Conservation (phyloP, 2,888 invertebrate genomes). For the Orchestes rusci region DNA sequence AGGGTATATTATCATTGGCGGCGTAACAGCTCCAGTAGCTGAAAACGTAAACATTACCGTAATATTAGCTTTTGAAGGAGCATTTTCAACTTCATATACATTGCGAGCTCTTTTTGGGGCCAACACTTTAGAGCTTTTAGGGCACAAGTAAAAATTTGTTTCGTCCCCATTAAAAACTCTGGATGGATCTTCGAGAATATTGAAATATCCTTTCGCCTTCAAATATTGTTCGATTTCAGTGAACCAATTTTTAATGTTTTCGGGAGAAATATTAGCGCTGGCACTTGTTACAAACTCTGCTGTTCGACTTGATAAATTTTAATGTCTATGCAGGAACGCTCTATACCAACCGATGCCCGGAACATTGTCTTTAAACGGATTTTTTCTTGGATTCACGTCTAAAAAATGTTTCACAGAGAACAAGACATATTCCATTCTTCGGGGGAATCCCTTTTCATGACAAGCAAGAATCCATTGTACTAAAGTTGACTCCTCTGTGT, state of each 20-base stretch:
- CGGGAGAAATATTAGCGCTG: conserved; percentile 27
- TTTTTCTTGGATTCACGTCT: conserved; percentile 13
- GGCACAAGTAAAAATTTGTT: too few species aligned
- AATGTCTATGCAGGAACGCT: conserved; percentile 28
- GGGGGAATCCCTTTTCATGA: conserved; percentile 34
- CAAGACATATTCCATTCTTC: conserved; percentile 19
- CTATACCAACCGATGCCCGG: conserved; percentile 29
- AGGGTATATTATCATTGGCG: conserved; percentile 35
- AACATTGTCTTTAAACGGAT: conserved; percentile 25
- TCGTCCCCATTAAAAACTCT: conserved; percentile 32
- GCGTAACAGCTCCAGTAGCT: neutral
- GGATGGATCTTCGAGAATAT: conserved; percentile 28
- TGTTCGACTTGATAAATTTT: conserved; percentile 25
- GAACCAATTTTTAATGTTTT: conserved; percentile 31
- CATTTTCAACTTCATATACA: too few species aligned
- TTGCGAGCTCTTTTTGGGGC: conserved; percentile 29
- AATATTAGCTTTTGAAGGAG: conserved; percentile 35
- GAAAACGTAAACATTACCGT: conserved; percentile 38
- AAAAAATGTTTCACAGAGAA: conserved; percentile 18
- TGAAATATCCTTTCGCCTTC: conserved; percentile 15
- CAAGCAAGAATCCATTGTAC: conserved; percentile 32
- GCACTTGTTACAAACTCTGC: conserved; percentile 30
- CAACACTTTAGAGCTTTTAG: conserved; percentile 29
- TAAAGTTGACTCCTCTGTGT: conserved; percentile 14
- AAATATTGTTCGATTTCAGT: conserved; percentile 24